Evolutionary conservation across 1,140 invertebrate species (phyloP).

Genomic region (Physella acuta): DNA sequence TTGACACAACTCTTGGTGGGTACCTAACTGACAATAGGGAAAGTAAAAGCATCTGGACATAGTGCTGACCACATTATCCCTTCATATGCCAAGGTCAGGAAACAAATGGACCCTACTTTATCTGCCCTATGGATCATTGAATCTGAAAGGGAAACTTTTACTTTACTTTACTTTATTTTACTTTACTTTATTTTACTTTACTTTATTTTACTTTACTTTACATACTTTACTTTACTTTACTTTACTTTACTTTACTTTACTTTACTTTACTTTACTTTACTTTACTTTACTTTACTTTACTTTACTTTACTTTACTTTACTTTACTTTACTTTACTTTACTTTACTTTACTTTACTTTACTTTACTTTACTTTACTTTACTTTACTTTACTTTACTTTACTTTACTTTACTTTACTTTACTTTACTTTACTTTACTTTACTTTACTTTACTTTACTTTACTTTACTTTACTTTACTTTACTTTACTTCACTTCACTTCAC

Average conservation of each 20-base stretch:
- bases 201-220: conserved; percentile 5
- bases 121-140: too few species aligned
- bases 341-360: not conserved
- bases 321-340: conserved; percentile 4
- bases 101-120: too few species aligned
- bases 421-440: too few species aligned
- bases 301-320: conserved; percentile 4
- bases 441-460: too few species aligned
- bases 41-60: too few species aligned
- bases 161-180: conserved; percentile 5
- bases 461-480: too few species aligned
- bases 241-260: conserved; percentile 4
- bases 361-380: not conserved
- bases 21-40: too few species aligned
- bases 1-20: conserved; percentile 6
- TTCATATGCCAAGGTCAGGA: too few species aligned
- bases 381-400: not conserved
- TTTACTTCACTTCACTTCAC: too few species aligned
- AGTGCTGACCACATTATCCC: too few species aligned
- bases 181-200: conserved; percentile 5
- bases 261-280: conserved; percentile 4
- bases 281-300: conserved; percentile 4
- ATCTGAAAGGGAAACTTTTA: too few species aligned
- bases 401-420: too few species aligned
- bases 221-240: conserved; percentile 4